Conservation (phyloP, 2,888 invertebrate species). For the Acleris holmiana region DNA sequence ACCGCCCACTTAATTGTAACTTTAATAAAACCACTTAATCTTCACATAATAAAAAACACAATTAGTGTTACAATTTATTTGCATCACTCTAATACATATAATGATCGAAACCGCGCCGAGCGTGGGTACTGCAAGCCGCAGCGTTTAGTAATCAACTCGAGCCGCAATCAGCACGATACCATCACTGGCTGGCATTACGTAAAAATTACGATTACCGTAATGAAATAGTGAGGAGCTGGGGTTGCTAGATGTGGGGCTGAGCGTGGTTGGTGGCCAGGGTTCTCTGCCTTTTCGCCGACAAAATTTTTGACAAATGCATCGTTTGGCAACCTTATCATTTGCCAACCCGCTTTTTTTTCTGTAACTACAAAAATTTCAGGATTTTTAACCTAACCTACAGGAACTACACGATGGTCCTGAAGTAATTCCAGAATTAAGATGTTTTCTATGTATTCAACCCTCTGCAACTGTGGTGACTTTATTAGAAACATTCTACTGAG, state of each 20-base stretch:
- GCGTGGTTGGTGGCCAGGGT: conserved; percentile 42
- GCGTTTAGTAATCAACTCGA: conserved; percentile 67
- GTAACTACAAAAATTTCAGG: no score
- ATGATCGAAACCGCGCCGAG: conserved; percentile 45
- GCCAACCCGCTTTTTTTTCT: no score
- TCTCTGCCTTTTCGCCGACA: no score
- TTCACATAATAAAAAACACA: conserved; percentile 6
- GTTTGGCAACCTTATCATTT: no score
- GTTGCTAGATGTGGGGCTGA: conserved; percentile 37
- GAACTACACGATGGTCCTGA: no score
- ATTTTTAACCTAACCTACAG: no score
- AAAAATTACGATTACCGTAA: conserved; percentile 83
- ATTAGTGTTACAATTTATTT: conserved; percentile 36
- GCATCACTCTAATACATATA: conserved; percentile 34
- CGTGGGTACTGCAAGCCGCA: conserved; percentile 70
- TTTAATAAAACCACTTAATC: background rate
- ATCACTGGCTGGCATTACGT: conserved; percentile 75
- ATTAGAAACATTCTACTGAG: no score
- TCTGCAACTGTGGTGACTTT: no score
- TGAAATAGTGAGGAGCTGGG: conserved; percentile 60
- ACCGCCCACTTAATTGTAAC: no score
- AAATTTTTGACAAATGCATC: no score
- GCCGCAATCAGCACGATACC: conserved; percentile 71
- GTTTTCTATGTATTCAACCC: no score
- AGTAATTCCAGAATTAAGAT: no score